Base-by-base conservation (phyloP, 2,113 vertebrate species). In the Apodemus sylvaticus region DNA sequence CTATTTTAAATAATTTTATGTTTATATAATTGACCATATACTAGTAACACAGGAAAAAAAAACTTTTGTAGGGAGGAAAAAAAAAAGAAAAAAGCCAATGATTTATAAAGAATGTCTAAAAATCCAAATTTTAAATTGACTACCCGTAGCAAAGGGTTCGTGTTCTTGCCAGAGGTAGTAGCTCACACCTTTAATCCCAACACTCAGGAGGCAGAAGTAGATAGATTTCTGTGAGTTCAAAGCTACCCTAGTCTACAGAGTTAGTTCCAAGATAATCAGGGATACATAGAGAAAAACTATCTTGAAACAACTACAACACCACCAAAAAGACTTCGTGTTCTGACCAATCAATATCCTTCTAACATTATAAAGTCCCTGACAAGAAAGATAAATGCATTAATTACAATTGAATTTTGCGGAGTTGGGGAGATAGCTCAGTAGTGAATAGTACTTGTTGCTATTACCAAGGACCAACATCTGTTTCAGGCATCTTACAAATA, bases 61-160 rank as follows among this genome's bases (percentile, higher is more conserved):
- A 0, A 2, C 16, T 16, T 62, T 86, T 62, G 53, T 36, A 9
- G 11, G 19, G 31, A 58, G 60, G 29, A 26, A 87, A 70, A 82
- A 88, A 86, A 76, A 83, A 91, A n/a, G 29, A 39, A 17, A 93
- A 53, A 7, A 85, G 5, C 7, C 68, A 83, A 14, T 73, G 45
- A 73, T 85, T 94, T 89, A 73, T 34, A 94, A 91, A 83, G 29
- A 53, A 87, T 88, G 10, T 62, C 73, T 83, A 34, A 88, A 88
- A 70, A 83, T 36, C 5, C 71, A 71, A 89, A 73, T 88, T 89
- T 83, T 71, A 78, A 78, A 48, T 64, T 85, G 42, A n/a, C 34
- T 34, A 68, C 10, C 10, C 17, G 4, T 7, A 88, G 51, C 87
- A 73, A 76, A 64, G 24, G 73, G 78, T 81, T 62, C 24, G 60